phyloP scores from a whole-genome alignment of 2,888 invertebrate species.

The Hyalella azteca region DNA sequence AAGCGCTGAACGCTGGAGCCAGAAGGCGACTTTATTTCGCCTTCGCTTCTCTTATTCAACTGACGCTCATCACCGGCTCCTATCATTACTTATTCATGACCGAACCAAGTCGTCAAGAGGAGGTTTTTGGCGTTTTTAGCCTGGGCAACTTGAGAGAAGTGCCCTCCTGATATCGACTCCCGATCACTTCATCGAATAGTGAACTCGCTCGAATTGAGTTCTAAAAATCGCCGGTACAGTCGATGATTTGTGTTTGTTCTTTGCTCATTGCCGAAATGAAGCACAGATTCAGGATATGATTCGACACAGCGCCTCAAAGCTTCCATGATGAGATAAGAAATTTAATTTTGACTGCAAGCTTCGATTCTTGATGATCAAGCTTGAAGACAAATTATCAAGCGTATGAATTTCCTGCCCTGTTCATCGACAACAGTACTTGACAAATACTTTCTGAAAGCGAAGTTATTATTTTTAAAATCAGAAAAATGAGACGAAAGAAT shows the following conservation, averaged over 20 bases:
- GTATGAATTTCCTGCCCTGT: no score
- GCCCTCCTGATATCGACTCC: not conserved
- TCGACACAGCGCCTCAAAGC: no score
- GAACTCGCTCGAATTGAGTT: not conserved
- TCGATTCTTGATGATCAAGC: no score
- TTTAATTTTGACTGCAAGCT: no score
- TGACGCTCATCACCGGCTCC: not conserved
- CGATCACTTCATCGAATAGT: not conserved
- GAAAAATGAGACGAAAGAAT: no score
- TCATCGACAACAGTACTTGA: no score
- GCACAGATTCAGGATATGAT: no score
- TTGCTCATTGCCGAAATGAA: no score
- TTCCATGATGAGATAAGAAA: no score
- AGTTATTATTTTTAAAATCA: no score
- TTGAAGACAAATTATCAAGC: no score
- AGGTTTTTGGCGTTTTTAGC: constrained; percentile 20
- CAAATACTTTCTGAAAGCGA: no score
- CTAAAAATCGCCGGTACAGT: not conserved
- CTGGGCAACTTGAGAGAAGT: constrained; percentile 2
- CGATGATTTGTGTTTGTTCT: not conserved
- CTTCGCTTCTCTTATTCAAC: not conserved
- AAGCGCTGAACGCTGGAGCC: not conserved
- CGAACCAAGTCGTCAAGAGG: constrained; percentile 7
- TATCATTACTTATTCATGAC: constrained; percentile 29
- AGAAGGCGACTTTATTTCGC: constrained; percentile 8